These are phyloP conservation scores for Stichodactyla helianthus DNA, from an alignment of 64 coral and sea anemone species.

Conservation along the genomic window DNA sequence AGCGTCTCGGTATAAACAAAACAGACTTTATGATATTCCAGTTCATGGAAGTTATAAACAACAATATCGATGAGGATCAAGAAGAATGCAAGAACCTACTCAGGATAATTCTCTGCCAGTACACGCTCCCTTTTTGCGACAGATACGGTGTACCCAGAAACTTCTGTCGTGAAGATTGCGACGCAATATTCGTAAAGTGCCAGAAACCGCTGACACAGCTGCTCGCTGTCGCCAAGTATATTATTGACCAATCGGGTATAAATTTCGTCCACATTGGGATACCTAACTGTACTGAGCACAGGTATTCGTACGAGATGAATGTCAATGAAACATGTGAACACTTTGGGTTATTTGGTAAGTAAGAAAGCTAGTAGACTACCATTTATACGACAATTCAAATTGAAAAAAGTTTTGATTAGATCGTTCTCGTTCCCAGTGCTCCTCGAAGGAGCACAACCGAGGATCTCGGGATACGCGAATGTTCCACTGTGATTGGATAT, in stretches of 20 bases:
- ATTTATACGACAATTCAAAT: too few relatives aligned
- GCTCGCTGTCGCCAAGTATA: conserved; percentile 67
- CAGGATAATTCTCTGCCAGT: conserved; percentile 45
- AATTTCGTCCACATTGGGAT: conserved; percentile 61
- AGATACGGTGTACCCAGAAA: neutral
- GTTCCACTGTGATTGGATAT: too few relatives aligned
- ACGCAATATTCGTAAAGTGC: conserved; percentile 54
- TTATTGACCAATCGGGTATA: conserved; percentile 19
- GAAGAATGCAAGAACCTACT: conserved; percentile 53
- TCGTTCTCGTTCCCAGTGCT: too few relatives aligned
- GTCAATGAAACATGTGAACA: conserved; percentile 51
- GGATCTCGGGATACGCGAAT: too few relatives aligned
- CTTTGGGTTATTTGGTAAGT: conserved; percentile 86
- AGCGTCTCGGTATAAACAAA: conserved; percentile 30
- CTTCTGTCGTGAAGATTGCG: conserved; percentile 77
- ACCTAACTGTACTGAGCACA: conserved; percentile 56
- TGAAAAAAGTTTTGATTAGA: too few relatives aligned
- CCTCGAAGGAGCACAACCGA: too few relatives aligned
- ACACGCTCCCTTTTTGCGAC: conserved; percentile 54
- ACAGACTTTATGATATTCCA: conserved; percentile 42
- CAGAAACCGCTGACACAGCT: conserved; percentile 51
- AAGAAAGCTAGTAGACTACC: neutral
- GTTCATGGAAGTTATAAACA: conserved; percentile 34
- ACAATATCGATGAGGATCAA: conserved; percentile 19
- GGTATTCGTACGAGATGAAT: conserved; percentile 33